phyloP scores from a whole-genome alignment of 1,140 invertebrate genomes.

The Drosophila santomea region DNA sequence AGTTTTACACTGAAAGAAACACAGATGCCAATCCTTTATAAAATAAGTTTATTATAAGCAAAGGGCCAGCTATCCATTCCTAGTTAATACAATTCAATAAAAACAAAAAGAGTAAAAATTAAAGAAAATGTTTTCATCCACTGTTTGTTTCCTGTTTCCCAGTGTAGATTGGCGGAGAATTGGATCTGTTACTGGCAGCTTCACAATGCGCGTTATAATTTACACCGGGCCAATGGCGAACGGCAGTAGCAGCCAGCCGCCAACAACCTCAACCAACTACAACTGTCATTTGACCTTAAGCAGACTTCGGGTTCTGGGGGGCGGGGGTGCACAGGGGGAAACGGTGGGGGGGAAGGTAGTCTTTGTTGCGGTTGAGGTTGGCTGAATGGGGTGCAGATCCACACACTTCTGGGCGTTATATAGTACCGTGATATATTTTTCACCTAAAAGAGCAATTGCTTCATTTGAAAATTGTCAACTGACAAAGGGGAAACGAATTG shows the following conservation, averaged over 20 bases:
- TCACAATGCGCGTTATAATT: conserved; percentile 80
- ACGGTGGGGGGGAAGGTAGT: conserved; percentile 1
- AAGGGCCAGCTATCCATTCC: too few relatives aligned
- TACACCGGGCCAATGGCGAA: conserved; percentile 65
- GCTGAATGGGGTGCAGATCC: conserved; percentile 21
- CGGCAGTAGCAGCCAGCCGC: conserved; percentile 18
- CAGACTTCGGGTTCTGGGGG: conserved; percentile 11
- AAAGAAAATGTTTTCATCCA: background rate
- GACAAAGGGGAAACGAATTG: conserved; percentile 42
- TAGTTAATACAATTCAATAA: background rate
- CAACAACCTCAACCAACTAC: conserved; percentile 60
- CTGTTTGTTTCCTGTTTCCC: background rate
- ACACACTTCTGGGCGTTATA: conserved; percentile 37
- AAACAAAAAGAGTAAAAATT: background rate
- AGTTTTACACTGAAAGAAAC: conserved; percentile 4
- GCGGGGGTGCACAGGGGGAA: too few relatives aligned
- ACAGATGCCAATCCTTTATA: too few relatives aligned
- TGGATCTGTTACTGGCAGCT: conserved; percentile 57
- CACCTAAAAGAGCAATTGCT: conserved; percentile 70
- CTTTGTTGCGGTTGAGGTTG: conserved; percentile 39
- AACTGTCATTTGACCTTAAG: conserved; percentile 79
- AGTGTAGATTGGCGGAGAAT: conserved; percentile 23
- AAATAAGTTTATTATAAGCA: too few relatives aligned
- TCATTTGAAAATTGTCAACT: conserved; percentile 78
- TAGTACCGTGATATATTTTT: conserved; percentile 72